phyloP scores from a whole-genome alignment of 2,888 invertebrate genomes.

The Miltochrista miniata region DNA sequence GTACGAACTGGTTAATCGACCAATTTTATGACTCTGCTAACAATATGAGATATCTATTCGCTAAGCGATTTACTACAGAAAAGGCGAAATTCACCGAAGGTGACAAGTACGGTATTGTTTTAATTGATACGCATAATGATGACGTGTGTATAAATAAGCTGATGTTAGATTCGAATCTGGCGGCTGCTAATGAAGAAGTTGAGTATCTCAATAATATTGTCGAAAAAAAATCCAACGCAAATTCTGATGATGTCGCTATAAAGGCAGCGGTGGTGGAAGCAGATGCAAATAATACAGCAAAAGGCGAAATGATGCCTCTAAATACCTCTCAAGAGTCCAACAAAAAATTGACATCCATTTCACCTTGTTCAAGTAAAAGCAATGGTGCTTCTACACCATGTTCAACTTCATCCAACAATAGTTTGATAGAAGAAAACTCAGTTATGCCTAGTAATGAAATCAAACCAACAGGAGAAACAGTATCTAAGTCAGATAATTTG shows the following conservation, averaged over 20 bases:
- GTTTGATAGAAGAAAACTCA: neutral
- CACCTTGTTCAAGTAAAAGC: neutral
- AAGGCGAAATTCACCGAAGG: constrained; percentile 61
- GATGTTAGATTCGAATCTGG: constrained; percentile 78
- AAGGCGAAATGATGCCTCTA: neutral
- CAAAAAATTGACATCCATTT: neutral
- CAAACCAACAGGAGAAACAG: neutral
- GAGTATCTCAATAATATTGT: constrained; percentile 45
- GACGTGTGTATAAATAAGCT: constrained; percentile 75
- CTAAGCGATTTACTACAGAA: constrained; percentile 68
- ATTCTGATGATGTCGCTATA: neutral
- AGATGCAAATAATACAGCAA: neutral
- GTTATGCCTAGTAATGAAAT: neutral
- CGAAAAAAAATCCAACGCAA: neutral
- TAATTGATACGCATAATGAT: constrained; percentile 73
- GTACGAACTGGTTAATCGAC: constrained; percentile 78
- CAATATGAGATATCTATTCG: constrained; percentile 67
- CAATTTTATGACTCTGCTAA: constrained; percentile 61
- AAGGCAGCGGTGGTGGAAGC: neutral
- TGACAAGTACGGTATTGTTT: constrained; percentile 73
- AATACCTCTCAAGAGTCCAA: neutral
- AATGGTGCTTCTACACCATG: neutral
- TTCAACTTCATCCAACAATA: neutral
- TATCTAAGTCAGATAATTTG: neutral
- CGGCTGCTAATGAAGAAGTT: constrained; percentile 54